Evolutionary conservation across 2,888 invertebrate genomes (phyloP).

Genomic region (Pheosia gnoma): DNA sequence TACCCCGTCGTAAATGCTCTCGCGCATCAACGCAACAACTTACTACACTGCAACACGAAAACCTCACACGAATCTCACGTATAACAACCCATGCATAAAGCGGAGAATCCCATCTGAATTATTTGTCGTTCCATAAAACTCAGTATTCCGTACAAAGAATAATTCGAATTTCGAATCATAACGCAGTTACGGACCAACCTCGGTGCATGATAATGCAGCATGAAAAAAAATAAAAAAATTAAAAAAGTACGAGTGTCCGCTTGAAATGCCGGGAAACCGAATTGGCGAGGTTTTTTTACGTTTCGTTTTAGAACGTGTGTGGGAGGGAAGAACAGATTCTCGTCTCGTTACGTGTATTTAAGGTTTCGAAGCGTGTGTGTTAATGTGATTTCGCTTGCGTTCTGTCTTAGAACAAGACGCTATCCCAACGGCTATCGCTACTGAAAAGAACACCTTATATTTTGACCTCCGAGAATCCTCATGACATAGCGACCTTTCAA

Average conservation of each 20-base stretch:
- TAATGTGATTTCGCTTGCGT: no score
- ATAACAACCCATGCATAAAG: slow-evolving; percentile 9
- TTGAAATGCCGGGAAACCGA: slow-evolving; percentile 55
- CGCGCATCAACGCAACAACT: slow-evolving; percentile 39
- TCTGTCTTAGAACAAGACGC: no score
- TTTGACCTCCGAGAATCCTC: no score
- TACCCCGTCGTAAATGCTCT: slow-evolving; percentile 58
- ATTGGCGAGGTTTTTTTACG: slow-evolving; percentile 48
- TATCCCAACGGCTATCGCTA: no score
- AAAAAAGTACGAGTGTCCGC: slow-evolving; percentile 50
- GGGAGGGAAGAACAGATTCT: slow-evolving; percentile 10
- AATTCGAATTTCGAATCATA: slow-evolving; percentile 50
- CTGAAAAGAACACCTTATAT: no score
- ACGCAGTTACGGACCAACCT: slow-evolving; percentile 70
- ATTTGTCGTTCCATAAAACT: slow-evolving; percentile 18
- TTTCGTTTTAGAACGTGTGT: slow-evolving; percentile 32
- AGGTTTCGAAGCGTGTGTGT: no score
- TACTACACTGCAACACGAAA: slow-evolving; percentile 21
- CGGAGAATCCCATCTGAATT: slow-evolving; percentile 16
- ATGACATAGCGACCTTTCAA: no score
- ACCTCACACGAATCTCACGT: slow-evolving; percentile 18
- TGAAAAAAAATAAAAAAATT: slow-evolving; percentile 49
- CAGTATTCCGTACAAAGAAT: slow-evolving; percentile 34
- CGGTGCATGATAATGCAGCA: slow-evolving; percentile 71
- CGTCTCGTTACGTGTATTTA: no score